Conservation (phyloP, 2,888 invertebrate genomes). For the Clunio marinus region DNA sequence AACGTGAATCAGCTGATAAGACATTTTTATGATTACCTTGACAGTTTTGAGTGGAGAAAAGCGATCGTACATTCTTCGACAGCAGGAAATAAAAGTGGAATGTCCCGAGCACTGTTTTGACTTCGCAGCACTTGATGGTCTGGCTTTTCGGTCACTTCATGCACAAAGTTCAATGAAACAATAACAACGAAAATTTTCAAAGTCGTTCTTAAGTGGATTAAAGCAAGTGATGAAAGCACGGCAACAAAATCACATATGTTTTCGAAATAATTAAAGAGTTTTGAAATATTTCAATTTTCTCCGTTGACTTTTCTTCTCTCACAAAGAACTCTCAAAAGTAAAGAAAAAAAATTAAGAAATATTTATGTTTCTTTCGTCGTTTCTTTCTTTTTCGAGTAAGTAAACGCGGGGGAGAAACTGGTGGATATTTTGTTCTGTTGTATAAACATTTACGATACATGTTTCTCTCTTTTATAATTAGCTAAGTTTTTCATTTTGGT, state of each 20-base stretch:
- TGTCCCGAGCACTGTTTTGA: neutral
- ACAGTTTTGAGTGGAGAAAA: no score
- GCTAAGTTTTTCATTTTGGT: slow-evolving; percentile 10
- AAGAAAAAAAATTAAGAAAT: slow-evolving; percentile 1
- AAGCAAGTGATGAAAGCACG: slow-evolving; percentile 8
- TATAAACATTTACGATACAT: neutral
- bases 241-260: neutral
- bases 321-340: neutral
- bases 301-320: neutral
- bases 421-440: slow-evolving; percentile 9
- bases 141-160: no score
- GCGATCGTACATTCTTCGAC: no score
- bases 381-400: slow-evolving; percentile 14
- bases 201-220: slow-evolving; percentile 8
- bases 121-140: no score
- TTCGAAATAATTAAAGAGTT: neutral
- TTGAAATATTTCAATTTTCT: slow-evolving; percentile 10
- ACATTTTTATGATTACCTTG: no score
- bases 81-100: no score
- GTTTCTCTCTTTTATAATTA: slow-evolving; percentile 24
- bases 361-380: no score
- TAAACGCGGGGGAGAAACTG: slow-evolving; percentile 26
- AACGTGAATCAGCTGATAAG: no score
- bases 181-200: no score
- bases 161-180: no score